A percentile compares a stretch with the other conserved stretches of the same genome.
Conservation (phyloP, 2,797 vertebrate species). For the Falco naumanni region DNA sequence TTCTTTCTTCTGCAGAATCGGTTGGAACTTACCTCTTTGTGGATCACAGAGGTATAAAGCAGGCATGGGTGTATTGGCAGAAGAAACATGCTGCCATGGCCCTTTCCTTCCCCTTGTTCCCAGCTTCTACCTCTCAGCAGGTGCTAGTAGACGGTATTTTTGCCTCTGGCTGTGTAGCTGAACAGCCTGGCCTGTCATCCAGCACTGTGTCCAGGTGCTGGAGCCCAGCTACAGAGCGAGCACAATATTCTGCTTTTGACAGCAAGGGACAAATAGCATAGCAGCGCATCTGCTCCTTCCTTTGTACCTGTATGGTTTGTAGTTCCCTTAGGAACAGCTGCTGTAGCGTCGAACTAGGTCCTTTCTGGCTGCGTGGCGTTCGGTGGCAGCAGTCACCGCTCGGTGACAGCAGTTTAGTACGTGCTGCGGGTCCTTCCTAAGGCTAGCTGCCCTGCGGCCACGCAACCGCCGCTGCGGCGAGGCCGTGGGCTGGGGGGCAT, state of each 20-base stretch:
- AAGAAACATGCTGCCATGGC: background rate
- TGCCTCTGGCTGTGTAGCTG: background rate
- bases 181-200: background rate
- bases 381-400: background rate
- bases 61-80: rapidly evolving
- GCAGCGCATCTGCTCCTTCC: background rate
- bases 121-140: rapidly evolving
- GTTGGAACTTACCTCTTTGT: background rate
- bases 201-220: background rate
- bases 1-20: background rate
- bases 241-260: background rate
- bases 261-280: background rate
- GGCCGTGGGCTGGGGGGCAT: rapidly evolving
- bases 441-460: background rate
- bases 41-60: background rate
- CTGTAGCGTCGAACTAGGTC: background rate
- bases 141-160: background rate
- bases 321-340: background rate
- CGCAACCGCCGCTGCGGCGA: background rate
- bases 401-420: rapidly evolving
- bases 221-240: background rate
- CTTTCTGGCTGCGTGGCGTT: background rate
- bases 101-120: background rate
- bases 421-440: background rate
- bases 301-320: background rate